Percentiles rank a stretch among this genome's conserved stretches.
Conservation (phyloP, 2,888 invertebrate genomes). For the Phyllotreta striolata region DNA sequence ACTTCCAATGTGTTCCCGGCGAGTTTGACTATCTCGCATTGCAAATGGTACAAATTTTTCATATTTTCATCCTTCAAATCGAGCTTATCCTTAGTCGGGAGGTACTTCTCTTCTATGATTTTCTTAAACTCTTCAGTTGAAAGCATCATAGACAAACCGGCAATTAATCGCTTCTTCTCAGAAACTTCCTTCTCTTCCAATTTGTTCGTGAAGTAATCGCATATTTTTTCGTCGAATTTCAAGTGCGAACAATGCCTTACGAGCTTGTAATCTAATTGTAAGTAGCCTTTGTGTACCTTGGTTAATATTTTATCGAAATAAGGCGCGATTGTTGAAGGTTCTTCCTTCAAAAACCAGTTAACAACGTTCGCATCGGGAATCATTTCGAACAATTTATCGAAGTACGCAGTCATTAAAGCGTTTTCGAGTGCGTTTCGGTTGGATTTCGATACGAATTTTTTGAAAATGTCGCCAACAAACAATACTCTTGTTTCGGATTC, state of each 20-base stretch:
- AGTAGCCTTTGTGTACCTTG: not conserved
- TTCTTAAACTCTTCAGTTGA: conserved; percentile 38
- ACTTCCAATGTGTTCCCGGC: conserved; percentile 35
- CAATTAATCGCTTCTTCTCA: conserved; percentile 21
- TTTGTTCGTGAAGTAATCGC: conserved; percentile 20
- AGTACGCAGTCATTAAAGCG: conserved; percentile 31
- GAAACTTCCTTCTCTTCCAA: conserved; percentile 10
- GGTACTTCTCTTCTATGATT: conserved; percentile 34
- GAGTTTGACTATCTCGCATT: conserved; percentile 35
- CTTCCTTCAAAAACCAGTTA: conserved; percentile 33
- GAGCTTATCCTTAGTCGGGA: conserved; percentile 41
- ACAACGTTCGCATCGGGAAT: not conserved
- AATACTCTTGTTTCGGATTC: not conserved
- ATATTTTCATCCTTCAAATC: conserved; percentile 37
- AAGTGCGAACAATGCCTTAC: conserved; percentile 38
- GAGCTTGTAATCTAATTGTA: conserved; percentile 11
- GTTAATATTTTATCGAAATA: conserved; percentile 32
- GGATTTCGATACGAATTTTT: conserved; percentile 19
- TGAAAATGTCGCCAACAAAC: not conserved
- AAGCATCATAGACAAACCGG: conserved; percentile 34
- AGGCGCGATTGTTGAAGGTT: conserved; percentile 35
- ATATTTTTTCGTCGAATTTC: conserved; percentile 34
- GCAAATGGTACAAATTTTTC: conserved; percentile 38
- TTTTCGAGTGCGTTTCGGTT: conserved; percentile 32
- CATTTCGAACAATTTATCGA: conserved; percentile 17